Evolutionary conservation across 2,113 vertebrate genomes (phyloP).

Genomic region (Sinosuthora webbiana): DNA sequence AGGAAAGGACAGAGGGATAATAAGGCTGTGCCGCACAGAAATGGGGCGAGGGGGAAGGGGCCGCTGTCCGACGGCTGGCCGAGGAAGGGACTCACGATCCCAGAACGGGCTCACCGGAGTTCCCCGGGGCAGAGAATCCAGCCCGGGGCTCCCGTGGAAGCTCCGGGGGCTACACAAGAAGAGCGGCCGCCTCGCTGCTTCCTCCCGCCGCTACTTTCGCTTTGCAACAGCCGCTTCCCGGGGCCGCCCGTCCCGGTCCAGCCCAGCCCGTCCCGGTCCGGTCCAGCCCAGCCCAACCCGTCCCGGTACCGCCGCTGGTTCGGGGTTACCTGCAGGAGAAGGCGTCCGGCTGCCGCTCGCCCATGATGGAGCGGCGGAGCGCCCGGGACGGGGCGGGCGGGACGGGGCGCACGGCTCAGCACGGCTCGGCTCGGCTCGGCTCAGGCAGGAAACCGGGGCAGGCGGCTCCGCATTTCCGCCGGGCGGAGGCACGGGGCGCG

Average conservation of each 20-base stretch:
- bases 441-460: conserved; percentile 39
- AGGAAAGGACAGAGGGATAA: not conserved
- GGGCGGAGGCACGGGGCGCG: not conserved
- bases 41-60: too few relatives aligned
- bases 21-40: not conserved
- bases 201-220: not conserved
- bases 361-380: conserved; percentile 30
- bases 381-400: not conserved
- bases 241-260: not conserved
- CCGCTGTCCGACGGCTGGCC: not conserved
- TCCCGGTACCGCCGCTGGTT: not conserved
- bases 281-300: not conserved
- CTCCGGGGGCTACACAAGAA: not conserved
- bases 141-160: not conserved
- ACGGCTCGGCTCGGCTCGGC: not conserved
- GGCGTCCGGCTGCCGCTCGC: conserved; percentile 22
- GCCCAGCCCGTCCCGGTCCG: not conserved
- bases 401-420: not conserved
- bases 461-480: conserved; percentile 45
- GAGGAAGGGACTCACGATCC: fast-evolving
- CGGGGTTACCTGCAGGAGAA: conserved; percentile 45
- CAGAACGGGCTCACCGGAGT: not conserved
- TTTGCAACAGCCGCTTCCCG: not conserved
- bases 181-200: not conserved
- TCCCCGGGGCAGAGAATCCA: too few relatives aligned